Percentiles rank a stretch among this genome's conserved stretches.
Conservation (phyloP, 2,797 vertebrate genomes). For the Meriones psammophilus region DNA sequence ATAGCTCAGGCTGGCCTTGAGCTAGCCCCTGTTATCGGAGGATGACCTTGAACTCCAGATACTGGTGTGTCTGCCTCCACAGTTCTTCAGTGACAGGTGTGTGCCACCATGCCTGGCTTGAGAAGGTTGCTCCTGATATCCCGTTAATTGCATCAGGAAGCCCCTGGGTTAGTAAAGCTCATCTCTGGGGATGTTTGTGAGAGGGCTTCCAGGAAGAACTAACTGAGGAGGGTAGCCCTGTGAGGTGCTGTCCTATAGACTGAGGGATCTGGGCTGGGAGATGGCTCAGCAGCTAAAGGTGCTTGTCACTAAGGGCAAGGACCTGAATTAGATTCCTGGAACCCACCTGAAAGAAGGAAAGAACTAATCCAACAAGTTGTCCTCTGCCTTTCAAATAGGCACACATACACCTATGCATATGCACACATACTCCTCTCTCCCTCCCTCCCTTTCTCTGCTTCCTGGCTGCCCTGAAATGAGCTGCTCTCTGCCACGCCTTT, state of each 20-base stretch:
- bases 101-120: neutral
- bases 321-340: neutral
- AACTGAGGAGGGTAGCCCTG: neutral
- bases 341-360: neutral
- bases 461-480: neutral
- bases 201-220: neutral
- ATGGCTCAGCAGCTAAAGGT: neutral
- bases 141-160: neutral
- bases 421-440: neutral
- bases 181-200: neutral
- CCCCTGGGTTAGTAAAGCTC: neutral
- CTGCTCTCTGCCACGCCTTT: neutral
- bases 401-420: neutral
- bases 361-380: neutral
- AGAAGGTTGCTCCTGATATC: neutral
- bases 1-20: neutral
- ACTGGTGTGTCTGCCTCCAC: neutral
- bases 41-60: neutral
- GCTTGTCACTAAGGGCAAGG: neutral
- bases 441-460: neutral
- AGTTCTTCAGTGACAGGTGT: neutral
- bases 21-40: neutral
- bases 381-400: neutral
- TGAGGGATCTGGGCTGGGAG: neutral
- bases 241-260: neutral